phyloP scores from a whole-genome alignment of 2,888 invertebrate genomes.

The Limnephilus marmoratus region DNA sequence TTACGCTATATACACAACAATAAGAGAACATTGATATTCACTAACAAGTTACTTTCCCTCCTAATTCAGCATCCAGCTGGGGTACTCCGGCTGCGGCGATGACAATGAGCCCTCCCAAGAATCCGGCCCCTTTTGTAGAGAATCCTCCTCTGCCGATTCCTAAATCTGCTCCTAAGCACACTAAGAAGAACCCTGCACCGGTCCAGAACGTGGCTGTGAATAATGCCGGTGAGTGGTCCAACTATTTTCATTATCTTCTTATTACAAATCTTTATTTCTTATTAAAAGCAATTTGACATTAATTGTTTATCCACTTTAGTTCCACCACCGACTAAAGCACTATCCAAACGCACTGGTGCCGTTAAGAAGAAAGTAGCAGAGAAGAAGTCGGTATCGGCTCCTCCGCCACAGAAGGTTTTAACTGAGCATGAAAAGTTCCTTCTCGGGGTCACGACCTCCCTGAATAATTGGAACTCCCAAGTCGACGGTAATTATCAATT shows the following conservation, averaged over 20 bases:
- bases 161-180: neutral
- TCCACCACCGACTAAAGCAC: neutral
- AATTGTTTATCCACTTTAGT: neutral
- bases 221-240: neutral
- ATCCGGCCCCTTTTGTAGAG: neutral
- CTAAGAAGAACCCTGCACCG: neutral
- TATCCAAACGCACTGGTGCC: neutral
- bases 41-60: neutral
- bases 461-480: slow-evolving; percentile 34
- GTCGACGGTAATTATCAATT: slow-evolving; percentile 46
- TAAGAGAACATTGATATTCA: neutral
- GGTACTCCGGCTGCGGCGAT: neutral
- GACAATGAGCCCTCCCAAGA: neutral
- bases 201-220: neutral
- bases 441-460: slow-evolving; percentile 32
- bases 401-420: neutral
- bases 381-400: slow-evolving; percentile 3
- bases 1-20: neutral
- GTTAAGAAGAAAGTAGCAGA: neutral
- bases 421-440: slow-evolving; percentile 37
- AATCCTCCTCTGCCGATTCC: slow-evolving; percentile 11
- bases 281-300: neutral
- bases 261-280: neutral
- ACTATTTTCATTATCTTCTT: neutral
- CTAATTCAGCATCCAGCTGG: slow-evolving; percentile 8